Conservation (phyloP, 2,797 vertebrate genomes). For the Argya squamiceps region DNA sequence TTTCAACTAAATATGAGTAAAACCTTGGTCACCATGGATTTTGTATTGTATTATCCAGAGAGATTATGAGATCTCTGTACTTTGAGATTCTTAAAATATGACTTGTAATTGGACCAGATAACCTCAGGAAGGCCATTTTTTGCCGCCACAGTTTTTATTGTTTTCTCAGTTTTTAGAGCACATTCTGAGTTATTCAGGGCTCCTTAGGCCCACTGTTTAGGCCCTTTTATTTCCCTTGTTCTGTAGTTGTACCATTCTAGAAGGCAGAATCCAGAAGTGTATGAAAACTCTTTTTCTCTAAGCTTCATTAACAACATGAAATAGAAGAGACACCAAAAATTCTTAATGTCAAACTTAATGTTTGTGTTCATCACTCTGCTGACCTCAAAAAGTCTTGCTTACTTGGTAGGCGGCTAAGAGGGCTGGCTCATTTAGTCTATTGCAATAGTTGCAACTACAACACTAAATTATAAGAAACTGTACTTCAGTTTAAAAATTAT, state of each 20-base stretch:
- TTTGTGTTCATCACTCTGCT: not conserved
- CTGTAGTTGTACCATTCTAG: not conserved
- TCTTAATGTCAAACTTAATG: not conserved
- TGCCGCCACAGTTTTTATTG: not conserved
- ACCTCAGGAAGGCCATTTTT: not conserved
- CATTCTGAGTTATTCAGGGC: not conserved
- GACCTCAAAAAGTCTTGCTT: not conserved
- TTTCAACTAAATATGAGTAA: not conserved
- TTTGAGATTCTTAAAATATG: not conserved
- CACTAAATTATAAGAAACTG: not conserved
- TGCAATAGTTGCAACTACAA: not conserved
- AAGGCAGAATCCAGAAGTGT: not conserved
- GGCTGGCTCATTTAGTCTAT: not conserved
- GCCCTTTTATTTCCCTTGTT: not conserved
- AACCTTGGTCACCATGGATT: fast-evolving
- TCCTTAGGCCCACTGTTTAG: not conserved
- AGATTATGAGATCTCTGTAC: not conserved
- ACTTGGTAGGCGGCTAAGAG: not conserved
- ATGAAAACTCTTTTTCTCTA: not conserved
- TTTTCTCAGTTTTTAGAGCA: not conserved
- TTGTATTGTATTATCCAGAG: not conserved
- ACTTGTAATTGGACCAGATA: not conserved
- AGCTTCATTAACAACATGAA: not conserved
- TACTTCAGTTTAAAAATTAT: not conserved
- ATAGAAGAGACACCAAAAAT: not conserved